Evolutionary conservation across 2,797 vertebrate species (phyloP).

Genomic region (Momotus momota): DNA sequence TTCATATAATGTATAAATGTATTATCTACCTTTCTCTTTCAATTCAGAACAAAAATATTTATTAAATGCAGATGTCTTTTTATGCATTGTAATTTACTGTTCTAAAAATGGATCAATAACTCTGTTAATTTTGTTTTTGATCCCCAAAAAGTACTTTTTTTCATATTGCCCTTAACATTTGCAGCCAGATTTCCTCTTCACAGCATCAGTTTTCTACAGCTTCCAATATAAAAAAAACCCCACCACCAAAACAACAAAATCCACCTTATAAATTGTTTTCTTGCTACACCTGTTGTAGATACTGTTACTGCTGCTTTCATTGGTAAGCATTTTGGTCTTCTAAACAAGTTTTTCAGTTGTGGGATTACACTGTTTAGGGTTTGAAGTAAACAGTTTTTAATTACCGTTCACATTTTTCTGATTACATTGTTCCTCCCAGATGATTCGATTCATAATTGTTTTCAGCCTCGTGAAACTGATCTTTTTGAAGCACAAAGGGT

Average conservation of each 20-base stretch:
- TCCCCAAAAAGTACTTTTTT: neutral
- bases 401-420: slow-evolving; percentile 46
- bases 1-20: neutral
- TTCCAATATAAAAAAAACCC: neutral
- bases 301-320: neutral
- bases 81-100: neutral
- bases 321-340: neutral
- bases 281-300: neutral
- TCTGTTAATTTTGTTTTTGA: neutral
- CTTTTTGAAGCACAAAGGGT: neutral
- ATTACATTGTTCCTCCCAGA: slow-evolving; percentile 44
- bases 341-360: neutral
- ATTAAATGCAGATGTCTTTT: neutral
- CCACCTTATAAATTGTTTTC: neutral
- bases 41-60: neutral
- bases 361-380: neutral
- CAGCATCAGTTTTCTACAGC: neutral
- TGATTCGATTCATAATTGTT: neutral
- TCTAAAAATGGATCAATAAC: neutral
- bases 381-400: slow-evolving; percentile 52
- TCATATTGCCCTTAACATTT: neutral
- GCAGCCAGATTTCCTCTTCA: neutral
- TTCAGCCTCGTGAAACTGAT: neutral
- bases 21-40: neutral
- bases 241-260: neutral